Conservation (phyloP, 2,888 invertebrate species). For the Metallyticus violacea region DNA sequence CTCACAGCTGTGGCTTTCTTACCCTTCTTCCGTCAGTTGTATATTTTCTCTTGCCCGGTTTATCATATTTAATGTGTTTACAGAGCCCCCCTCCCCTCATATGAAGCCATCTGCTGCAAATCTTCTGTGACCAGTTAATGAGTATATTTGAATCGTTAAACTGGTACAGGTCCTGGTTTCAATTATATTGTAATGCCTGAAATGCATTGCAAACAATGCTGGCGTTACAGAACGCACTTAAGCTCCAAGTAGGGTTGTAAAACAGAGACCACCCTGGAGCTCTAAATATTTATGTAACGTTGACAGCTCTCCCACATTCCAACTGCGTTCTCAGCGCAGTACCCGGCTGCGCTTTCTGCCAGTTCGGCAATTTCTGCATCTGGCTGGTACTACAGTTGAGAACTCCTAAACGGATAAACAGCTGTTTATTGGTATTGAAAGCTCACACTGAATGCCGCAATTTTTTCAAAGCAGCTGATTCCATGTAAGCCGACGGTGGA, state of each 20-base stretch:
- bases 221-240: background rate
- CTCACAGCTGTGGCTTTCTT: no score
- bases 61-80: background rate
- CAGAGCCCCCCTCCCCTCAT: background rate
- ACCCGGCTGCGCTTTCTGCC: no score
- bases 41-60: background rate
- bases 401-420: no score
- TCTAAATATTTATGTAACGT: slow-evolving; percentile 4
- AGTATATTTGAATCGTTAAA: background rate
- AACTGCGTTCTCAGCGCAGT: background rate
- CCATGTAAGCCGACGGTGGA: no score
- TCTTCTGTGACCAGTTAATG: no score
- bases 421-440: no score
- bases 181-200: background rate
- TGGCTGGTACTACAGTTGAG: no score
- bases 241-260: background rate
- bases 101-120: background rate
- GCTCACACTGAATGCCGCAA: no score
- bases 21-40: no score
- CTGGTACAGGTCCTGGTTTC: background rate
- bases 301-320: background rate
- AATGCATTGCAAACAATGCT: background rate
- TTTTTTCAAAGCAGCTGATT: no score
- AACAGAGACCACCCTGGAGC: background rate
- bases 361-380: no score